Base-by-base conservation (phyloP, 2,113 vertebrate species). In the Channa argus region DNA sequence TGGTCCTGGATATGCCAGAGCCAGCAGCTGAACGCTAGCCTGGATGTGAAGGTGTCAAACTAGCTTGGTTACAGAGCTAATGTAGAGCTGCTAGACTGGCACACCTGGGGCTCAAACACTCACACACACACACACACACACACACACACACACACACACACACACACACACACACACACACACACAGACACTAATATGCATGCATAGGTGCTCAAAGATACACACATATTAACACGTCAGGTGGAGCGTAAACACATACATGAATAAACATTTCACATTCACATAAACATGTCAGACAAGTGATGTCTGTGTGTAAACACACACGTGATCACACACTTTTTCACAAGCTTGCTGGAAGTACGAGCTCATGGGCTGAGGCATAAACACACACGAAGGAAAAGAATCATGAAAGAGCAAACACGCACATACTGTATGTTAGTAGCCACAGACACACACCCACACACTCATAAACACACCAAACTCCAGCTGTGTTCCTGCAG, bases 21-120 rank as follows among this genome's bases (percentile, higher is more conserved):
- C 80, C 80, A 82, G 75, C 89, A 91, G 83, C 89, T 92, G 82
- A 89, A 86, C 15, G 80, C 84, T 84, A 73, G 85, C 85, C 85
- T 89, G 84, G 72, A 86, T 84, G 77, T 45, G 73, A 78, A 87
- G 88, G 88, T 91, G 90, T 91, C 85, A 89, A 85, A 87, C 71
- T 77, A 83, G 87, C 85, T 86, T 65, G 78, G 86, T 87, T 89
- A 90, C 63, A 84, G 88, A 91, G 79, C 86, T 89, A 89, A 90
- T 90, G 77, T 80, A 75, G 76, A 84, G 78, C 74, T 84, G 86
- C 87, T 86, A 79, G 76, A 81, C 79, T 71, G 55, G 52, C 76
- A 33, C 91, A 90, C 88, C 91, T 91, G 87, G 51, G 88, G 46
- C 61, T 66, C 74, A 13, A 63, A 8, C 69, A 46, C 69, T 56